Base-by-base conservation (phyloP, 2,888 invertebrate species). In the Adelphocoris suturalis region DNA sequence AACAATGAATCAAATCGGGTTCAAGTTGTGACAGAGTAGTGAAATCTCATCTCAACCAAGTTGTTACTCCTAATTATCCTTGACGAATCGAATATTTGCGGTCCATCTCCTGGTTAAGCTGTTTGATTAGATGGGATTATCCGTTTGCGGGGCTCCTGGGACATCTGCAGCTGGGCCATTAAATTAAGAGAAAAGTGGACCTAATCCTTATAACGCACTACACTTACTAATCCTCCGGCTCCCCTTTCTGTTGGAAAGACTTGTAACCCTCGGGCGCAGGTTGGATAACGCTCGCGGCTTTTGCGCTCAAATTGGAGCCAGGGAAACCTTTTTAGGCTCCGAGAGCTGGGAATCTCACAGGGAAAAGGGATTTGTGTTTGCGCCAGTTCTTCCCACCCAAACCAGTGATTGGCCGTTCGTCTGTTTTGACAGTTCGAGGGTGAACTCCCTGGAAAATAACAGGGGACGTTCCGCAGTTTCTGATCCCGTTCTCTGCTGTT, bases 151-250 rank as follows among this genome's bases (percentile, higher is more conserved):
- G 27, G 84, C n/a, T 23, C 14, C 27, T 27, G 57, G 37, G 61
- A 61, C 85, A 61, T 27, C 61, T 37, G 85, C 85, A 61, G 85
- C 85, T 85, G 85, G 12, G 61, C 85, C 85, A 85, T 85, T 85
- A 85, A 85, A 85, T 85, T 85, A 85, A 85, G 55, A 61, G 85
- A 85, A 85, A 85, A 85, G 85, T 85, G 57, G 61, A 16, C 57
- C 85, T 85, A 57, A 85, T 85, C 85, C 85, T 28, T 85, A 57
- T 57, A 85, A 85, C 85, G 28, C 61, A 85, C 57, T 28, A 46
- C 55, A 57, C 57, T 19, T 52, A 27, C 7, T 84, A 61, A 85
- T 85, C 57, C 57, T 85, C 55, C 27, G n/a, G 57, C 85, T 23
- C 85, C 85, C 85, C 85, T 57, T 52, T 57, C 68, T 37, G 11